These are phyloP conservation scores for Smutsia gigantea DNA, from an alignment of 2,797 vertebrate genomes.

Conservation along the genomic window DNA sequence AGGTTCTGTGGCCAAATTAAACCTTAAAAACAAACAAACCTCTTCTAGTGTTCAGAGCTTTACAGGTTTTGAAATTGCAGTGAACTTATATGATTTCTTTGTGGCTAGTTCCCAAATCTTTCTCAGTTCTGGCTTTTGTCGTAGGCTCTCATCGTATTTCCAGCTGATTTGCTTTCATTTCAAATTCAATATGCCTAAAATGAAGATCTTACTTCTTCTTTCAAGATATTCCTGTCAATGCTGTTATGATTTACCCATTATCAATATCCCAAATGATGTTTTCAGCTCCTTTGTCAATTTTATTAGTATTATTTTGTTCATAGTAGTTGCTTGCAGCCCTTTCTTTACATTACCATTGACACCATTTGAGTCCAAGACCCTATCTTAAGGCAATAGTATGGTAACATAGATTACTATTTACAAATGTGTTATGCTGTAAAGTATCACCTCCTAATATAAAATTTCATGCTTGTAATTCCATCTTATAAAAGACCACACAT, in stretches of 20 bases:
- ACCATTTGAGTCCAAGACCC: not conserved
- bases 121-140: not conserved
- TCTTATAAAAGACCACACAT: not conserved
- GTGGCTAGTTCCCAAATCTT: not conserved
- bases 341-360: not conserved
- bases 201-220: slow-evolving; percentile 16
- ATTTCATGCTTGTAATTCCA: not conserved
- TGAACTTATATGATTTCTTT: not conserved
- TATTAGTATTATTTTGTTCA: slow-evolving; percentile 11
- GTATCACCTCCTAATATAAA: not conserved
- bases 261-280: not conserved
- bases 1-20: not conserved
- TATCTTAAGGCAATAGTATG: not conserved
- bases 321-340: not conserved
- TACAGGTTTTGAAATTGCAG: not conserved
- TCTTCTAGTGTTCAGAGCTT: not conserved
- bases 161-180: not conserved
- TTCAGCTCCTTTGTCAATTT: slow-evolving; percentile 14
- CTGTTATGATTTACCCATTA: not conserved
- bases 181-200: slow-evolving; percentile 2
- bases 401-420: not conserved
- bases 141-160: not conserved
- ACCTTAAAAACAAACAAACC: not conserved
- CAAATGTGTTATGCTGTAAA: not conserved
- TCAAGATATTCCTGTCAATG: not conserved